Evolutionary conservation across 2,113 vertebrate genomes (phyloP).

Genomic region (Dasyornis broadbenti): DNA sequence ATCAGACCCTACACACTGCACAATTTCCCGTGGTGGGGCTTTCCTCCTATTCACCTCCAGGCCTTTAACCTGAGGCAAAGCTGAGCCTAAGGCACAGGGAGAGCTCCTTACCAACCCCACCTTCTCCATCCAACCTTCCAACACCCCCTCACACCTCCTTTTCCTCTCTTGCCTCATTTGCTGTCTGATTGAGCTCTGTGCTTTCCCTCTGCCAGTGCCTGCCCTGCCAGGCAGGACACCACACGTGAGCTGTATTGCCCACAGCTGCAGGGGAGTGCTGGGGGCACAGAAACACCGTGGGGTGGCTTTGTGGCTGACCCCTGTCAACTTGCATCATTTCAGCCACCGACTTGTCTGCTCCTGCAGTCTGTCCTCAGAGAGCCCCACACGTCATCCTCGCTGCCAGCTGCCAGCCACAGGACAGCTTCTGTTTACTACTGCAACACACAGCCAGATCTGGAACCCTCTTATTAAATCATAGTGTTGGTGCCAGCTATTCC

Average conservation of each 20-base stretch:
- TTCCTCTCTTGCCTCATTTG: neutral
- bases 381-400: neutral
- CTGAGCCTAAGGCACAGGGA: neutral
- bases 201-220: neutral
- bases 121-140: neutral
- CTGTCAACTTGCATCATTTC: neutral
- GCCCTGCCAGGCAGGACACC: neutral
- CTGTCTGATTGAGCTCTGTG: neutral
- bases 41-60: neutral
- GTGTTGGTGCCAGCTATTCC: neutral
- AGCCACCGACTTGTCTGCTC: neutral
- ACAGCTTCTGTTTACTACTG: neutral
- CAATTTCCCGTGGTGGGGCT: accelerated
- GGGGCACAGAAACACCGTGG: neutral
- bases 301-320: neutral
- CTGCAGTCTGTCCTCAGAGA: neutral
- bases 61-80: neutral
- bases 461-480: neutral
- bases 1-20: neutral
- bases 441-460: neutral
- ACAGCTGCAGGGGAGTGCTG: neutral
- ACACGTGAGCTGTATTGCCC: neutral
- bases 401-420: conserved; percentile 13
- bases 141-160: neutral
- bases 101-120: neutral